Evolutionary conservation across 1,140 invertebrate genomes (phyloP).

Genomic region (Meloidogyne hapla): DNA sequence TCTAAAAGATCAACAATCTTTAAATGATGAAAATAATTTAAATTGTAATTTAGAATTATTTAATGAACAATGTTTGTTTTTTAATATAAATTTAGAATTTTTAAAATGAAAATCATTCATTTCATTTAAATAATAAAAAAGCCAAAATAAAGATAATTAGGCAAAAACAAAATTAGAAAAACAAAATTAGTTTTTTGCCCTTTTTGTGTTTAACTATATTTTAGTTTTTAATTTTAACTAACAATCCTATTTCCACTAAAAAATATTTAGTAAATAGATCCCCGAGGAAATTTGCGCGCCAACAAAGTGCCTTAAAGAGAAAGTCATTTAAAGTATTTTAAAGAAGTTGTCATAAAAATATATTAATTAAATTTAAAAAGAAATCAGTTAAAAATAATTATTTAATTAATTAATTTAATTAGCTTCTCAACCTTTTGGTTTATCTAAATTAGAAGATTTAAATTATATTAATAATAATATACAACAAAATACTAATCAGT

Average conservation of each 20-base stretch:
- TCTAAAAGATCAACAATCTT: neutral
- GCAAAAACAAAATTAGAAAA: neutral
- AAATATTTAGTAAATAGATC: too few species aligned
- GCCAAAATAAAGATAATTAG: conserved; percentile 1
- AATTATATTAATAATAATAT: neutral
- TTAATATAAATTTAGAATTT: neutral
- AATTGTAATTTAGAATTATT: neutral
- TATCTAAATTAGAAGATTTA: neutral
- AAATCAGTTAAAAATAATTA: too few species aligned
- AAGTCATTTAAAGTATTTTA: too few species aligned
- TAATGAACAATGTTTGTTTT: neutral
- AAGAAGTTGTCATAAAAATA: too few species aligned
- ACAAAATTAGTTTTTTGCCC: conserved; percentile 2
- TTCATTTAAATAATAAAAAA: neutral
- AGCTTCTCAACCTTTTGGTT: neutral
- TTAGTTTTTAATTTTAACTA: neutral
- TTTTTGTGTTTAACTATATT: neutral
- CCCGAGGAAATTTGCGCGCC: too few species aligned
- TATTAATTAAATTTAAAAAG: too few species aligned
- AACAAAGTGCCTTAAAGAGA: too few species aligned
- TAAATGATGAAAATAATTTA: neutral
- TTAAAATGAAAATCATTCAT: neutral
- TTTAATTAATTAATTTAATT: neutral
- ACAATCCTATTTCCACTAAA: neutral
- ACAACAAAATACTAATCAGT: neutral